These are phyloP conservation scores for Agrilus mali DNA, from an alignment of 2,888 invertebrate genomes.

Conservation along the genomic window DNA sequence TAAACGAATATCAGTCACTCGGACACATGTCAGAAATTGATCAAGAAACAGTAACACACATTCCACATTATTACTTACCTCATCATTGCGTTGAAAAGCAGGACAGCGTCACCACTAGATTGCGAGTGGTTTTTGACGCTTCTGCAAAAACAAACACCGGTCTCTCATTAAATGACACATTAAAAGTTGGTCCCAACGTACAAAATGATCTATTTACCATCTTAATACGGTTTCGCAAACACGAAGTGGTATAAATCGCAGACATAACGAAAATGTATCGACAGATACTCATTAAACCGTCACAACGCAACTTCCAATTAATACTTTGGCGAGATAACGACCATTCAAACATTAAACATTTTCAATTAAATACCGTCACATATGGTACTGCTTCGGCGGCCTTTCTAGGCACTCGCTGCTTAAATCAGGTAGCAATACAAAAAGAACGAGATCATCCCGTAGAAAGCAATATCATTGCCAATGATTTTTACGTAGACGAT, in stretches of 20 bases:
- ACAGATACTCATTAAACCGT: background rate
- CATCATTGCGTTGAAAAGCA: background rate
- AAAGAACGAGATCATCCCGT: background rate
- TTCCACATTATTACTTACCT: background rate
- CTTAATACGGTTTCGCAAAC: background rate
- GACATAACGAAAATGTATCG: conserved; percentile 1
- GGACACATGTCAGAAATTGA: background rate
- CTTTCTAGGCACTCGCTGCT: background rate
- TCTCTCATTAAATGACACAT: background rate
- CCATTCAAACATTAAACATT: background rate
- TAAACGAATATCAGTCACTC: background rate
- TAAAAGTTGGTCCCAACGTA: background rate
- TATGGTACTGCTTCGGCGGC: background rate
- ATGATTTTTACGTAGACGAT: conserved; percentile 1
- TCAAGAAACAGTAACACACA: background rate
- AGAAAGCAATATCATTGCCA: background rate
- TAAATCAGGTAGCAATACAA: background rate
- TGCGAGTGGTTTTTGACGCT: too few species aligned
- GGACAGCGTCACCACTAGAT: background rate
- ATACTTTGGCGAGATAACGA: conserved; percentile 1
- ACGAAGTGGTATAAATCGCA: background rate
- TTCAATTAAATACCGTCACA: conserved; percentile 1
- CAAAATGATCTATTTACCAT: conserved; percentile 1
- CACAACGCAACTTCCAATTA: background rate
- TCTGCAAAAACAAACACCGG: background rate